Evolutionary conservation across 2,797 vertebrate species (phyloP).

Genomic region (Miichthys miiuy): DNA sequence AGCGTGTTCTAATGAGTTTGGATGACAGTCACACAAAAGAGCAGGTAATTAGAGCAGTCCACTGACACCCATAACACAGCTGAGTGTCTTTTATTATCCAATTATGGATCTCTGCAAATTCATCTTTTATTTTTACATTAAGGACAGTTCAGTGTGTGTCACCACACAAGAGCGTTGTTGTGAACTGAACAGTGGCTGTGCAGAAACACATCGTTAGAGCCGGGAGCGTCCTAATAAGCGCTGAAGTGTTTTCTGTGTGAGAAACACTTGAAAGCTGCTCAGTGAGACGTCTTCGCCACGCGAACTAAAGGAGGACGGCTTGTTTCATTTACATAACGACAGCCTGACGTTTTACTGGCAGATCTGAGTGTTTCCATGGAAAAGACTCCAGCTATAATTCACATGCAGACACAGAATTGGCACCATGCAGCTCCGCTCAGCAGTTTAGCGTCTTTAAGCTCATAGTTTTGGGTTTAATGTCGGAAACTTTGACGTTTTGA

Average conservation of each 20-base stretch:
- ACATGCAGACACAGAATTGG: too few species aligned
- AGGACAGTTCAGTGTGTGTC: background rate
- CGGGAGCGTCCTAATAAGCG: background rate
- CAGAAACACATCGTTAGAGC: background rate
- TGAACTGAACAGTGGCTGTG: background rate
- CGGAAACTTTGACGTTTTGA: too few species aligned
- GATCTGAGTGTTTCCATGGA: background rate
- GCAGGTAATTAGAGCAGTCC: background rate
- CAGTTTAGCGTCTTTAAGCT: too few species aligned
- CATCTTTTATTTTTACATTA: too few species aligned
- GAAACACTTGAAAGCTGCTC: background rate
- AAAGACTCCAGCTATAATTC: background rate
- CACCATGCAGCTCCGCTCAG: too few species aligned
- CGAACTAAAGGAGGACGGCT: background rate
- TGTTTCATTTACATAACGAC: background rate
- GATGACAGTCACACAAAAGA: background rate
- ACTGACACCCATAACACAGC: background rate
- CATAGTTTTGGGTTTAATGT: too few species aligned
- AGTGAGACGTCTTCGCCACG: background rate
- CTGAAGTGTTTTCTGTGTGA: background rate
- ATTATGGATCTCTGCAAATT: background rate
- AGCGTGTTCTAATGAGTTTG: background rate
- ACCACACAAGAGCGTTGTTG: background rate
- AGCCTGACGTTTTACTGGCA: background rate
- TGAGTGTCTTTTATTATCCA: background rate